Evolutionary conservation across 2,113 vertebrate genomes (phyloP), one percentile per base, ranked within the genome.

Genomic region (Plotosus lineatus): DNA sequence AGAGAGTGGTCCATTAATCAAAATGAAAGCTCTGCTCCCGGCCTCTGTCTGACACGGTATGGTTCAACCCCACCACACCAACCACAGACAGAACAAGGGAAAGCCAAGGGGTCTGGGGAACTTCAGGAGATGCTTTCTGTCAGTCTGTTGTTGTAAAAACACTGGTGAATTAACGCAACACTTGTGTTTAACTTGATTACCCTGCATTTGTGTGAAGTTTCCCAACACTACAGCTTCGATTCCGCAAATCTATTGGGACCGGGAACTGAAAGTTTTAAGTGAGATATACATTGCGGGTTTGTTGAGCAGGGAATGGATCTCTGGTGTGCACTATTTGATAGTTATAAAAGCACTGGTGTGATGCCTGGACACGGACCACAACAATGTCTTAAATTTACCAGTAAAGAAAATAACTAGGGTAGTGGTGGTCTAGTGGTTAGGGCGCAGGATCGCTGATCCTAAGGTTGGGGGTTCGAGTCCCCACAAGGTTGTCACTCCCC

Each of bases 1-100:
- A 90, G 89, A 91, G 91, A 91, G 89, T 90, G 92, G 91, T 93
- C 91, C 92, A 94, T 94, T 93, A 91, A 94, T 94, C 93, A 94
- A 94, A 92, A 90, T 88, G 86, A 92, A 90, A 28, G 85, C 89
- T 88, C 85, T 89, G 86, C 90, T 83, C 80, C 86, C 85, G 85
- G 88, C 86, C 85, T 89, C 69, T 78, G 80, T 74, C 88, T 81
- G 81, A 79, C 46, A 78, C 31, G 38, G 58, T 80, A 56, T 50
- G 53, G 68, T 79, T 76, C 78, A 78, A 84, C 78, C 87, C 85
- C 48, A 77, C 84, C 60, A 71, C 74, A 66, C 58, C 12, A 77
- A 79, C 78, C 83, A 73, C 36, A 40, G 75, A 72, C 82, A 69
- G 31, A 44, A 76, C 82, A 50, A 46, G 61, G 28, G 36, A 53